Evolutionary conservation across 2,113 vertebrate genomes (phyloP).

Genomic region (Ailurus styani): DNA sequence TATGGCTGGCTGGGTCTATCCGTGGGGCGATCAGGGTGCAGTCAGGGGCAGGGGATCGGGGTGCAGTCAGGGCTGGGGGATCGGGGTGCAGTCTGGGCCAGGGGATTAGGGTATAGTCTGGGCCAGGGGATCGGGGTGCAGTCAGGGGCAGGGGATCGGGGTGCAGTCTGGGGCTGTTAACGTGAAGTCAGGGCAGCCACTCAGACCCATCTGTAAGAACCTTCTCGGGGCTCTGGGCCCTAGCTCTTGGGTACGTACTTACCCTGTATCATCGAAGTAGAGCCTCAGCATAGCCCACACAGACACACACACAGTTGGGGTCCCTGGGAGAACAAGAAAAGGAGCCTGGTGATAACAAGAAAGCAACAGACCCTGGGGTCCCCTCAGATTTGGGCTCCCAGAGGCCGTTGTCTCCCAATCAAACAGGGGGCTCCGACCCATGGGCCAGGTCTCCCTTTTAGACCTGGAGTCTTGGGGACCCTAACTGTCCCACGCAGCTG

Average conservation of each 20-base stretch:
- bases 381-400: not conserved
- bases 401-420: not conserved
- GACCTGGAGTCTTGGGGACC: not conserved
- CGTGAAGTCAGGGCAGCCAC: not conserved
- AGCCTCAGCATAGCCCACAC: slow-evolving; percentile 95
- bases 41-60: not conserved
- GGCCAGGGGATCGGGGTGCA: not conserved
- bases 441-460: not conserved
- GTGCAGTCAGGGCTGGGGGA: too few relatives aligned
- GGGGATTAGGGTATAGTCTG: too few relatives aligned
- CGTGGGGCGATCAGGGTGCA: accelerated
- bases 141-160: not conserved
- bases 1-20: accelerated
- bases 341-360: not conserved
- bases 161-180: not conserved
- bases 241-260: slow-evolving; percentile 23
- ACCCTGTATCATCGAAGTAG: slow-evolving; percentile 94
- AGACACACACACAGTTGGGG: slow-evolving; percentile 96
- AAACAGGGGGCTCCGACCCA: not conserved
- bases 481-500: not conserved
- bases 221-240: accelerated
- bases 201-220: not conserved
- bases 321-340: slow-evolving; percentile 82
- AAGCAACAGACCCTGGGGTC: not conserved
- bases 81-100: too few relatives aligned